Evolutionary conservation across 2,888 invertebrate species (phyloP).

Genomic region (Melinaea menophilus): DNA sequence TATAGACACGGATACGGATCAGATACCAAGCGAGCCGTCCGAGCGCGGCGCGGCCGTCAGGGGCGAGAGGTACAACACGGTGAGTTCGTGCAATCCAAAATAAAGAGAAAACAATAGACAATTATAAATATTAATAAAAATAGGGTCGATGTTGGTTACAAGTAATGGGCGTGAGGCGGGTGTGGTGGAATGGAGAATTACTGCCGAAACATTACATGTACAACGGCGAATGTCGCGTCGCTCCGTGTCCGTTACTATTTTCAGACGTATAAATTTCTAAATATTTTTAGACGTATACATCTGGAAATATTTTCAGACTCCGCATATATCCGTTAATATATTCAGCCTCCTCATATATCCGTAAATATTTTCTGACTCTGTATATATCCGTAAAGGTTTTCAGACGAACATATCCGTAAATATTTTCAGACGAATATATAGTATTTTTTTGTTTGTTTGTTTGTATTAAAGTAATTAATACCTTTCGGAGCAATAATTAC

Average conservation of each 20-base stretch:
- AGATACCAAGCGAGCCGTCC: conserved; percentile 25
- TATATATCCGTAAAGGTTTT: too few relatives aligned
- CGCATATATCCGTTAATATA: too few relatives aligned
- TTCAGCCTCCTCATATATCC: too few relatives aligned
- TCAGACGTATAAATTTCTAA: too few relatives aligned
- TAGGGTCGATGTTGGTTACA: conserved; percentile 5
- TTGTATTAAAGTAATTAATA: too few relatives aligned
- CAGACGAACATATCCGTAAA: too few relatives aligned
- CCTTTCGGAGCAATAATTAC: too few relatives aligned
- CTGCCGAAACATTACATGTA: conserved; percentile 25
- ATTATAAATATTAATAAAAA: neutral
- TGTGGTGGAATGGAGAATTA: conserved; percentile 34
- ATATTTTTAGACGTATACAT: too few relatives aligned
- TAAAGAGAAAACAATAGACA: neutral
- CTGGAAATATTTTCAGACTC: too few relatives aligned
- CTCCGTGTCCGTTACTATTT: neutral
- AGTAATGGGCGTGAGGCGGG: conserved; percentile 31
- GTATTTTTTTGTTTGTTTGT: too few relatives aligned
- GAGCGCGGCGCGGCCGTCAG: conserved; percentile 36
- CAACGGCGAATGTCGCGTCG: conserved; percentile 23
- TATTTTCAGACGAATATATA: too few relatives aligned
- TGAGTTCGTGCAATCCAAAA: conserved; percentile 46
- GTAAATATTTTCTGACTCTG: too few relatives aligned
- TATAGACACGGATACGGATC: conserved; percentile 23
- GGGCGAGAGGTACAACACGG: conserved; percentile 75